Evolutionary conservation across 2,888 invertebrate species (phyloP), one percentile per base, ranked within the genome.

Genomic region (Laothoe populi): DNA sequence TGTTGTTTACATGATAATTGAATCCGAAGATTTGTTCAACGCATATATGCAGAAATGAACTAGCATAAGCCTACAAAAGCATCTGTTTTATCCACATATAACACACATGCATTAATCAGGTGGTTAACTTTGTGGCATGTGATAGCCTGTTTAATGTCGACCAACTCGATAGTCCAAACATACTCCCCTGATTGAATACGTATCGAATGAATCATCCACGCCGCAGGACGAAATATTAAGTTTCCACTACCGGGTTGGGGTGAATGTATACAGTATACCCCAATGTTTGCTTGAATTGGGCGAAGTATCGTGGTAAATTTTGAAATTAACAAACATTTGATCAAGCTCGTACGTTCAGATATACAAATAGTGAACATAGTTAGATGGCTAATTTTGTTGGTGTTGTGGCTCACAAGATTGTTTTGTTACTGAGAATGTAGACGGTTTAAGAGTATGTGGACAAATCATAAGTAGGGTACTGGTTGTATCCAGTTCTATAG

Each of bases 231-330:
- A 53, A 11, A 35, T 53, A 35, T 53, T 53, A 35, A 53, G 53
- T 53, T 53, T 53, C 35, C 53, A 35, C 53, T 35, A 31, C 16
- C 31, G 35, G 53, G 35, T 53, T 53, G 53, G 53, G 48, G 24
- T n/a, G 48, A 48, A 48, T 13, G 26, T 16, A 31, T 35, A n/a
- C 53, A 11, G 26, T 16, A 31, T 35, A n/a, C 53, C 26, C 53
- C 53, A 53, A 35, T 53, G 53, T 53, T 53, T 53, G 53, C 19
- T 53, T 53, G 53, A 31, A 26, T 53, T 53, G 35, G 31, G 4
- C 53, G 53, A 53, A 53, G 53, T 53, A 53, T 53, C 26, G 49
- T 53, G 31, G 53, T 53, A 35, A 53, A 53, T 53, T 53, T 53
- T 53, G 53, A 53, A 44, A 35, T 19, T 19, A 35, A 35, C 53